Percentiles rank a stretch among this genome's conserved stretches.
Conservation (phyloP, 2,797 vertebrate genomes). For the Gambelia wislizenii region DNA sequence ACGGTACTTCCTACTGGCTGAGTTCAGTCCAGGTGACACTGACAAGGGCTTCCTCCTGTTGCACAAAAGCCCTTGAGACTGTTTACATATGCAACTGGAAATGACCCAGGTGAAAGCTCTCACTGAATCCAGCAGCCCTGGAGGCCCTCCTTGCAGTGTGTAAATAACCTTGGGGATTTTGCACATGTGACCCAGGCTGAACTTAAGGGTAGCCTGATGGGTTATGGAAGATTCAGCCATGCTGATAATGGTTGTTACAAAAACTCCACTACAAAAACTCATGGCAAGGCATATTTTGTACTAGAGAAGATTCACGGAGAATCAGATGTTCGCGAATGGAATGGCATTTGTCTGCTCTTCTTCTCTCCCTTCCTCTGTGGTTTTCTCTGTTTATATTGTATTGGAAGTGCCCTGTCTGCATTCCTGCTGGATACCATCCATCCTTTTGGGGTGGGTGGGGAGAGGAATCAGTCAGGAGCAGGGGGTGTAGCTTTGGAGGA, state of each 20-base stretch:
- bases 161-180: slow-evolving; percentile 6
- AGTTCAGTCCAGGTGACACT: slow-evolving; percentile 25
- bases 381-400: neutral
- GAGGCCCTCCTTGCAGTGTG: neutral
- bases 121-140: neutral
- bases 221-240: neutral
- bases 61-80: slow-evolving; percentile 18
- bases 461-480: neutral
- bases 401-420: neutral
- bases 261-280: neutral
- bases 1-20: neutral
- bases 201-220: neutral
- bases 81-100: slow-evolving; percentile 14
- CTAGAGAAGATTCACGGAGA: neutral
- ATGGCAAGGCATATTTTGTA: neutral
- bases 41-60: neutral
- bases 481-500: no score
- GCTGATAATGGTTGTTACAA: neutral
- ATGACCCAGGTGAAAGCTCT: slow-evolving; percentile 1
- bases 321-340: neutral
- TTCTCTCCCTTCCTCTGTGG: neutral
- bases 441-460: no score
- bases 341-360: neutral
- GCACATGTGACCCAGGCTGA: neutral
- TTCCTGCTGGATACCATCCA: neutral